Base-by-base conservation (phyloP, 1,140 invertebrate species). In the Heliconius eleuchia region DNA sequence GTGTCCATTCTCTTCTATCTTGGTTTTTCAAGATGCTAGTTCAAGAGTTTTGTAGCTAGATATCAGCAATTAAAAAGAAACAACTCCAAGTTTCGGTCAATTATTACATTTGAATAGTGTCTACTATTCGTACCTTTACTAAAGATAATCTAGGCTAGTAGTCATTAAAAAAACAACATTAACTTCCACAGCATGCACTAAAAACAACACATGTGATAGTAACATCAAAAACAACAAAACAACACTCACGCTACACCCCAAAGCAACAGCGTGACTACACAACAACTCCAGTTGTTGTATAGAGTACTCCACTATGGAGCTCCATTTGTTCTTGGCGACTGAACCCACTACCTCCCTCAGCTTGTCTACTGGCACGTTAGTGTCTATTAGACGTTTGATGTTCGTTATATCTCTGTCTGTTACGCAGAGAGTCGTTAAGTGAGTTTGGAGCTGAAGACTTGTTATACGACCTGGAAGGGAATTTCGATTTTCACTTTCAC, bases 221-320 rank as follows among this genome's bases (percentile, higher is more conserved):
- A 46, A 16, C 42, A 46, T 46, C 42, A 23, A 23, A 23, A n/a
- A 23, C 18, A 57, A 57, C 18, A 57, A 13, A 37, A 52, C 37
- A n/a, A 34, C 72, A 81, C 92, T 90, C 30, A 98, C 97, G 88
- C 96, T 97, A 3, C 98, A 96, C 2, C 97, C 98, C 34, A 98
- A 94, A 39, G 95, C 94, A 85, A 96, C 95, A 16, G 97, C 96
- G 87, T 97, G 94, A 30, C 95, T 94, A 52, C 97, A 96, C 3
- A 98, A 96, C 6, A 93, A 94, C 86, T 98, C 96, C 70, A 99
- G 94, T 80, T 98, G 97, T 75, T 96, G 93, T 1, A 98, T 83
- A 1, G 96, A 97, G 84, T 96, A 95, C 72, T 96, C 97, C 5
- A 97, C 96, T 7, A 97, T 88, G 18, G 94, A 93, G 18, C 96